Percentiles rank a stretch among this genome's conserved stretches.
phyloP scores from a whole-genome alignment of 2,888 invertebrate genomes.

The Priocnemis perturbator region DNA sequence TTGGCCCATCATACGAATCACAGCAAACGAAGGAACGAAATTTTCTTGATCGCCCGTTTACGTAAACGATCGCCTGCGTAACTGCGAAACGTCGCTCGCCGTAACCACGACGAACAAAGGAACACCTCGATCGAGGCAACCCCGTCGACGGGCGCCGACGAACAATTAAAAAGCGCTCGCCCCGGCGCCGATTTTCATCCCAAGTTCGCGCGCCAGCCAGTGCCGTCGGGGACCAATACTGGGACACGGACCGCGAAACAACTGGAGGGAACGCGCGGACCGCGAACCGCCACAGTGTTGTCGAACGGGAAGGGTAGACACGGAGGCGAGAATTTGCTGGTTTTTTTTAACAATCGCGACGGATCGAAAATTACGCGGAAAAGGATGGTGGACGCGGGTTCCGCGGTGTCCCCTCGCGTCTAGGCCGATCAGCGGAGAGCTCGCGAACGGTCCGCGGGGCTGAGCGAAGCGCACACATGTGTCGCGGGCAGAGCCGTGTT shows the following conservation, averaged over 20 bases:
- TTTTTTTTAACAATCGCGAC: conserved; percentile 51
- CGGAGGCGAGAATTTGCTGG: conserved; percentile 59
- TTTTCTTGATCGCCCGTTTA: no score
- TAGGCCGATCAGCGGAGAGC: conserved; percentile 51
- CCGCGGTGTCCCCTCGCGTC: conserved; percentile 48
- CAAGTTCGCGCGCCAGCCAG: conserved; percentile 7
- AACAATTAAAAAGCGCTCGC: no score
- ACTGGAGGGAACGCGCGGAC: conserved; percentile 61
- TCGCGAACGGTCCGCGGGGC: conserved; percentile 56
- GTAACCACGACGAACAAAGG: no score
- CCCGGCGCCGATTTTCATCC: no score
- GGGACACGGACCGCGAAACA: conserved; percentile 47
- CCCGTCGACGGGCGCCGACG: no score
- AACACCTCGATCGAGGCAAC: no score
- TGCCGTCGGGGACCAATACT: conserved; percentile 37
- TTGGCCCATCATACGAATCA: no score
- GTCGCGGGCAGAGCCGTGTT: conserved; percentile 58
- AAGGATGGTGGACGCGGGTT: conserved; percentile 58
- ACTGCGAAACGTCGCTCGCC: no score
- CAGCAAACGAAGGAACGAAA: no score
- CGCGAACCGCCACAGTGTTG: conserved; percentile 65
- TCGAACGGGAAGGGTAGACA: conserved; percentile 64
- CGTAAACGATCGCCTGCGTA: no score
- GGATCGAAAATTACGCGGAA: conserved; percentile 57
- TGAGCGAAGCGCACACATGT: conserved; percentile 66